Evolutionary conservation across 2,113 vertebrate genomes (phyloP).

Genomic region (Hiodon tergisus): DNA sequence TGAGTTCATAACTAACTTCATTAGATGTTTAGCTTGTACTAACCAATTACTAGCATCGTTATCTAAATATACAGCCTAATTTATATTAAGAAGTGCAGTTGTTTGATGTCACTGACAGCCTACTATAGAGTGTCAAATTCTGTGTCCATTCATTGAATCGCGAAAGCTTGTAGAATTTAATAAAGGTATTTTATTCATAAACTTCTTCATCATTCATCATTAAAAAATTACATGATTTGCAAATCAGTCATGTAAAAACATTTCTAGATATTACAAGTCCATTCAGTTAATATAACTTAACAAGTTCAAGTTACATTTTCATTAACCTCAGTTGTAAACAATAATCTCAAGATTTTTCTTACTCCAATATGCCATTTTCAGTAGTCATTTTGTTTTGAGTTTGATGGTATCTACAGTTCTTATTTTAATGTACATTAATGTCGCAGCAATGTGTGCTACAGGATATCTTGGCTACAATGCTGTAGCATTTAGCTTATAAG

Average conservation of each 20-base stretch:
- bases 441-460: conserved; percentile 72
- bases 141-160: conserved; percentile 32
- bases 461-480: conserved; percentile 65
- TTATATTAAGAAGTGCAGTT: too few species aligned
- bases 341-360: conserved; percentile 47
- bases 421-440: conserved; percentile 52
- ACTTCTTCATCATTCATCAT: conserved; percentile 24
- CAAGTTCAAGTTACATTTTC: conserved; percentile 53
- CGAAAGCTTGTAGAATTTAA: conserved; percentile 41
- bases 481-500: conserved; percentile 51
- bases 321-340: conserved; percentile 49
- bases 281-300: conserved; percentile 75
- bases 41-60: too few species aligned
- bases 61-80: too few species aligned
- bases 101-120: too few species aligned
- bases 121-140: too few species aligned
- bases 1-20: too few species aligned
- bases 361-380: conserved; percentile 46
- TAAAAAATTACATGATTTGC: conserved; percentile 74
- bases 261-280: conserved; percentile 61
- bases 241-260: conserved; percentile 65
- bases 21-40: too few species aligned
- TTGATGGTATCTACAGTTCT: conserved; percentile 39
- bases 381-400: conserved; percentile 36
- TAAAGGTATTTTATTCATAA: conserved; percentile 72